Evolutionary conservation across 2,113 vertebrate genomes (phyloP).

Genomic region (Bujurquina vittata): DNA sequence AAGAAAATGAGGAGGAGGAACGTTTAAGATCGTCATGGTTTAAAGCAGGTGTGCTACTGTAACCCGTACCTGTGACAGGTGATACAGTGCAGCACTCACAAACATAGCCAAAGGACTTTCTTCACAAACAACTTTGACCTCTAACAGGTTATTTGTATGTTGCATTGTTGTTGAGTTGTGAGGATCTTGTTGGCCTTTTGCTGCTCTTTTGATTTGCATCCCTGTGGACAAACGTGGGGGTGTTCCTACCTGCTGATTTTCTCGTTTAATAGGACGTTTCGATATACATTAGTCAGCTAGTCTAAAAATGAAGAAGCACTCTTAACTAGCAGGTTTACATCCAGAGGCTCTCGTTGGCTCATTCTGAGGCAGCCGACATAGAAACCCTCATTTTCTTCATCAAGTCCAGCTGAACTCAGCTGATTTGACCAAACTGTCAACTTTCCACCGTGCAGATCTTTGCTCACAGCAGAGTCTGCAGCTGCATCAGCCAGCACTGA

Average conservation of each 20-base stretch:
- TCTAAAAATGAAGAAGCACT: neutral
- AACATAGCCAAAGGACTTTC: neutral
- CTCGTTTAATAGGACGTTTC: neutral
- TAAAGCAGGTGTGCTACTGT: neutral
- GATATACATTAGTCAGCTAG: neutral
- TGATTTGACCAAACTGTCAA: too few relatives aligned
- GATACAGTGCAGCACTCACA: neutral
- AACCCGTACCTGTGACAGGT: neutral
- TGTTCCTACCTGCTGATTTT: neutral
- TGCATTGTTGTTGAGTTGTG: neutral
- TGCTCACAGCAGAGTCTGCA: too few relatives aligned
- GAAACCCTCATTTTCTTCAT: too few relatives aligned
- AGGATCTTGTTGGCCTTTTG: too few relatives aligned
- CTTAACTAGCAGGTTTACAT: neutral
- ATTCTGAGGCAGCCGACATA: neutral
- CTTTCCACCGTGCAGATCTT: too few relatives aligned
- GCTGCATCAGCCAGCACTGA: too few relatives aligned
- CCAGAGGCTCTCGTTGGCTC: too few relatives aligned
- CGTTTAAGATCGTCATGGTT: neutral
- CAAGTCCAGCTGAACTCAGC: too few relatives aligned
- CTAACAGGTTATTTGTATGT: neutral
- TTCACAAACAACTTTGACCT: neutral
- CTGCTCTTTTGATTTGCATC: neutral
- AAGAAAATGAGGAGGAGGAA: neutral
- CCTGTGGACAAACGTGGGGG: rapidly evolving